A percentile compares a stretch with the other conserved stretches of the same genome.
These are phyloP conservation scores for Spilarctia lutea DNA, from an alignment of 2,888 invertebrate species.

Conservation along the genomic window DNA sequence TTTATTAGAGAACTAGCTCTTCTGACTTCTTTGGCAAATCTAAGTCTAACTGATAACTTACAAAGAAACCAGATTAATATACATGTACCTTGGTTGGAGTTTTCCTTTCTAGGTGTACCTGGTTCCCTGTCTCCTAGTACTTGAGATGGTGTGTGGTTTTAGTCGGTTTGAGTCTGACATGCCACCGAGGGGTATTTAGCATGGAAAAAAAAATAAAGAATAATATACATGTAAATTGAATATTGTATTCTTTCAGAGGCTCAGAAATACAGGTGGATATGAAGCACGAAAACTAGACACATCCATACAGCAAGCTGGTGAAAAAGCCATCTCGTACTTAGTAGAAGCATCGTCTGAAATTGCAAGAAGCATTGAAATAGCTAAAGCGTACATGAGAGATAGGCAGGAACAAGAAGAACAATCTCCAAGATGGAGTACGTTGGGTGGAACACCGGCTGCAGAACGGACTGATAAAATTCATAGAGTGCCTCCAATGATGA, in stretches of 20 bases:
- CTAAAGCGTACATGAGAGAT: conserved; percentile 68
- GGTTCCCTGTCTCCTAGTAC: too few species aligned
- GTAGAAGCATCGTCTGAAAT: conserved; percentile 75
- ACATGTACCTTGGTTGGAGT: too few species aligned
- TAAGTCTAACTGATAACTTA: too few species aligned
- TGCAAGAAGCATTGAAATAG: conserved; percentile 66
- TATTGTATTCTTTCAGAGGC: conserved; percentile 56
- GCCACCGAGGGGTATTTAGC: too few species aligned
- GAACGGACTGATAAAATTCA: conserved; percentile 67
- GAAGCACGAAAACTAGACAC: conserved; percentile 67
- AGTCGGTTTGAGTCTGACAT: too few species aligned
- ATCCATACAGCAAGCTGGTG: conserved; percentile 68
- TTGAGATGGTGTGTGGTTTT: too few species aligned
- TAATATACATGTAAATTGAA: background rate
- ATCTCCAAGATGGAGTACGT: conserved; percentile 70
- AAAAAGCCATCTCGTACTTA: conserved; percentile 70
- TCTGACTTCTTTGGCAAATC: too few species aligned
- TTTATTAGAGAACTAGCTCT: too few species aligned
- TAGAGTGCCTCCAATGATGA: conserved; percentile 73
- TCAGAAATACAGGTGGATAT: conserved; percentile 68
- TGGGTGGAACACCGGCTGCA: conserved; percentile 62
- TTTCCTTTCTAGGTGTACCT: too few species aligned
- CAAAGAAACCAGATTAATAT: background rate
- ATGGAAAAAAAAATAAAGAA: too few species aligned
- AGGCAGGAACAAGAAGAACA: conserved; percentile 60